Evolutionary conservation across 1,140 invertebrate species (phyloP).

Genomic region (Drosophila simulans): DNA sequence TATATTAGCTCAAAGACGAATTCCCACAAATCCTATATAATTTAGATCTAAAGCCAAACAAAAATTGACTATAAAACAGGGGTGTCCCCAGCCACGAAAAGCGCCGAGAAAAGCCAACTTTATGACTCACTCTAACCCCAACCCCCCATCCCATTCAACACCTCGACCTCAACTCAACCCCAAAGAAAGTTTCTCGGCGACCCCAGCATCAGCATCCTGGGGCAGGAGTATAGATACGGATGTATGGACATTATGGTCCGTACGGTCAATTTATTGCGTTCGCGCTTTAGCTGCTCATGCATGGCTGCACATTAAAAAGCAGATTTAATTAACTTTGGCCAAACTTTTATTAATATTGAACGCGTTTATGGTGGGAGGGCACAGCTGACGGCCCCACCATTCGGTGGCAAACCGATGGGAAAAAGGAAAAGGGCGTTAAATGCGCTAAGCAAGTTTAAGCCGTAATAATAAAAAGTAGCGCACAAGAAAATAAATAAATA

Average conservation of each 20-base stretch:
- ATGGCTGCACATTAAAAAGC: slow-evolving; percentile 79
- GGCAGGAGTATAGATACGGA: slow-evolving; percentile 37
- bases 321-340: slow-evolving; percentile 81
- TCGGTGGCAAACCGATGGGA: not conserved
- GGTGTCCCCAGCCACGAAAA: slow-evolving; percentile 1
- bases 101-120: slow-evolving; percentile 39
- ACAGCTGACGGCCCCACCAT: slow-evolving; percentile 29
- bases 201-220: slow-evolving; percentile 27
- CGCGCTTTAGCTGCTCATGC: slow-evolving; percentile 63
- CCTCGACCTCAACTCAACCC: slow-evolving; percentile 32
- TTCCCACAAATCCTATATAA: not conserved
- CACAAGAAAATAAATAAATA: slow-evolving; percentile 80
- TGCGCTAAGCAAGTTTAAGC: slow-evolving; percentile 71
- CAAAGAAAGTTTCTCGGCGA: slow-evolving; percentile 30
- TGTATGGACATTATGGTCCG: slow-evolving; percentile 60
- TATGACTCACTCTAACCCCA: slow-evolving; percentile 37
- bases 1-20: no score
- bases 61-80: slow-evolving; percentile 20
- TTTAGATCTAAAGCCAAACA: slow-evolving; percentile 1
- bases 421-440: slow-evolving; percentile 43
- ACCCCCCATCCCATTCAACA: not conserved
- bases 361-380: slow-evolving; percentile 53
- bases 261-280: slow-evolving; percentile 79
- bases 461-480: slow-evolving; percentile 77
- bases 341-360: slow-evolving; percentile 82